Conservation (phyloP, 2,113 vertebrate species). For the Elanus axillaris region DNA sequence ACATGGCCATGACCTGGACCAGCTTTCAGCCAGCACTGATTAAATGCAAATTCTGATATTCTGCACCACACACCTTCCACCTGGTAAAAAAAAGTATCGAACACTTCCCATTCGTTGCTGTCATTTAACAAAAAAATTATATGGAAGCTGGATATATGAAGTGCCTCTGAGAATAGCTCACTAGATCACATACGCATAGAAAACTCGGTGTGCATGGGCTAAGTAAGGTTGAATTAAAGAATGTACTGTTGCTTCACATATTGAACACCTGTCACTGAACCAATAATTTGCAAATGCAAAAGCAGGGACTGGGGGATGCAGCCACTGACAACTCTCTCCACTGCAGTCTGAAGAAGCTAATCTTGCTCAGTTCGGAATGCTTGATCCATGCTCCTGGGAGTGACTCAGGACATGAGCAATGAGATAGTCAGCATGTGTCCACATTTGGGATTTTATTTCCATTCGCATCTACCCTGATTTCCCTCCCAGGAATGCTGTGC, state of each 20-base stretch:
- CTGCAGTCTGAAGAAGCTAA: background rate
- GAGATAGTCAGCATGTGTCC: background rate
- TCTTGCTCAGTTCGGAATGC: background rate
- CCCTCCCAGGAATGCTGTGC: background rate
- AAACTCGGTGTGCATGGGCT: background rate
- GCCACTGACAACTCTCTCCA: background rate
- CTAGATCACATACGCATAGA: background rate
- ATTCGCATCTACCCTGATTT: background rate
- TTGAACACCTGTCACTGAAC: slow-evolving; percentile 6
- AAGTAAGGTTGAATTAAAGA: slow-evolving; percentile 31
- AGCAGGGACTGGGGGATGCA: background rate
- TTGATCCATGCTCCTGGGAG: background rate
- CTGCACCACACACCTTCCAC: background rate
- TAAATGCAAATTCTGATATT: background rate
- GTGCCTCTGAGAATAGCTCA: background rate
- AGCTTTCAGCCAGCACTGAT: background rate
- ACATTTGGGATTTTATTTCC: background rate
- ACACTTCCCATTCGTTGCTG: background rate
- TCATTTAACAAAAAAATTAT: background rate
- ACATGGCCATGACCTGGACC: background rate
- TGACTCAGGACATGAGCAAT: background rate
- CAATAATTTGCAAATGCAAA: background rate
- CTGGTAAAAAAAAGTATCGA: background rate
- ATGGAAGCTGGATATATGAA: background rate
- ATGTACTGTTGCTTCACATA: background rate